These are phyloP conservation scores for Euzetes globulus DNA, from an alignment of 2,888 invertebrate genomes.

Conservation along the genomic window DNA sequence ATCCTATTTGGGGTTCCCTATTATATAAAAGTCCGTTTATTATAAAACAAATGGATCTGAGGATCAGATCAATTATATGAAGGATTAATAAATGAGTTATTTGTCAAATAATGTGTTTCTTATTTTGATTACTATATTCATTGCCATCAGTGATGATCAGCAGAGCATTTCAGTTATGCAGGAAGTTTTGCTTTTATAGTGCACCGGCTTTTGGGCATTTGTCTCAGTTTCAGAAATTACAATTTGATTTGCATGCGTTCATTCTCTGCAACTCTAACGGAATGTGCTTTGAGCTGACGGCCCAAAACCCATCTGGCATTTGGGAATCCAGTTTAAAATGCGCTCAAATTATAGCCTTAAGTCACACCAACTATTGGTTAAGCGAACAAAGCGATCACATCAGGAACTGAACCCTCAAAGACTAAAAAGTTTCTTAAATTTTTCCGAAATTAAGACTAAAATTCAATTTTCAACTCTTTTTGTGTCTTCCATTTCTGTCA, in stretches of 20 bases:
- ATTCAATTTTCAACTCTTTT: background rate
- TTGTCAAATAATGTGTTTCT: background rate
- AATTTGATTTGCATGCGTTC: conserved; percentile 8
- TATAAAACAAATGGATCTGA: background rate
- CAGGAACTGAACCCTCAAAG: background rate
- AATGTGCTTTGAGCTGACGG: background rate
- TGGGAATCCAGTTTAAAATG: conserved; percentile 19
- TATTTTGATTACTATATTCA: background rate
- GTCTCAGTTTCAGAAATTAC: conserved; percentile 9
- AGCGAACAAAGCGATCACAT: background rate
- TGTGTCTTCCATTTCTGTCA: background rate
- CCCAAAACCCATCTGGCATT: conserved; percentile 3
- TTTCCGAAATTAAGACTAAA: too few relatives aligned
- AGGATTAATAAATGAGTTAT: too few relatives aligned
- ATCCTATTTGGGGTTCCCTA: too few relatives aligned
- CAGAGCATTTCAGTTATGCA: conserved; percentile 15
- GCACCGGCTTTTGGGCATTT: background rate
- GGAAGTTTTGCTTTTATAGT: conserved; percentile 15
- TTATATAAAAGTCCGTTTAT: too few relatives aligned
- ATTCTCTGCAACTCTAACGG: conserved; percentile 18
- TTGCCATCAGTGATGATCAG: background rate
- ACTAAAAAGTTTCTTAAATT: too few relatives aligned
- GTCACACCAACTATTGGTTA: conserved; percentile 10
- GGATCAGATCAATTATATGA: too few relatives aligned
- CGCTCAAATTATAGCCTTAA: conserved; percentile 18